A percentile compares a stretch with the other conserved stretches of the same genome.
phyloP scores from a whole-genome alignment of 37 sponge, comb jelly and placozoan species.

The Halichondria panicea region DNA sequence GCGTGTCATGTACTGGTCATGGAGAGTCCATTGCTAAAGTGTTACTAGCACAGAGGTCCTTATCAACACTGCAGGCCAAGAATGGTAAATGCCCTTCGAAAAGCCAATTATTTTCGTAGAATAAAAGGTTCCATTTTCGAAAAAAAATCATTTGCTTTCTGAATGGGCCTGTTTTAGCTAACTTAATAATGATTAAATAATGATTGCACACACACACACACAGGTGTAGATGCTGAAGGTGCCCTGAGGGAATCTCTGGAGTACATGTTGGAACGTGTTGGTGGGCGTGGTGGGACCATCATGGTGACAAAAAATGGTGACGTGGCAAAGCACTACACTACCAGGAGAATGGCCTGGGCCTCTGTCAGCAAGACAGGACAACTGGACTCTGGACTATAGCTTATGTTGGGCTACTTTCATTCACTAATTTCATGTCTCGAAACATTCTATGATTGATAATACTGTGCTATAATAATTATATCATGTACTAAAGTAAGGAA shows the following conservation, averaged over 20 bases:
- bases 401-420: too few relatives aligned
- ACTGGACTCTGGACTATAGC: conserved; percentile 14
- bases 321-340: conserved; percentile 53
- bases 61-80: conserved; percentile 4
- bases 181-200: too few relatives aligned
- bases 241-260: conserved; percentile 49
- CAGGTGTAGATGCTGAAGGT: conserved; percentile 26
- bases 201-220: too few relatives aligned
- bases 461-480: too few relatives aligned
- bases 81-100: background rate
- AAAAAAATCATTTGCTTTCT: too few relatives aligned
- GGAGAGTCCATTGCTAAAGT: conserved; percentile 78
- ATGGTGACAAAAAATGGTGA: conserved; percentile 49
- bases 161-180: too few relatives aligned
- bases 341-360: conserved; percentile 74
- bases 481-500: too few relatives aligned
- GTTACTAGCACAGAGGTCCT: conserved; percentile 48
- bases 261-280: conserved; percentile 55
- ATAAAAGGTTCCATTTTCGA: too few relatives aligned
- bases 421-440: too few relatives aligned
- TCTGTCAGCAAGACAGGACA: conserved; percentile 48
- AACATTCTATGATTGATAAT: too few relatives aligned
- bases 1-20: conserved; percentile 78
- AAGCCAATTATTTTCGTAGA: background rate
- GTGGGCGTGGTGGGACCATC: conserved; percentile 72